Evolutionary conservation across 2,113 vertebrate species (phyloP).

Genomic region (Eurypyga helias): DNA sequence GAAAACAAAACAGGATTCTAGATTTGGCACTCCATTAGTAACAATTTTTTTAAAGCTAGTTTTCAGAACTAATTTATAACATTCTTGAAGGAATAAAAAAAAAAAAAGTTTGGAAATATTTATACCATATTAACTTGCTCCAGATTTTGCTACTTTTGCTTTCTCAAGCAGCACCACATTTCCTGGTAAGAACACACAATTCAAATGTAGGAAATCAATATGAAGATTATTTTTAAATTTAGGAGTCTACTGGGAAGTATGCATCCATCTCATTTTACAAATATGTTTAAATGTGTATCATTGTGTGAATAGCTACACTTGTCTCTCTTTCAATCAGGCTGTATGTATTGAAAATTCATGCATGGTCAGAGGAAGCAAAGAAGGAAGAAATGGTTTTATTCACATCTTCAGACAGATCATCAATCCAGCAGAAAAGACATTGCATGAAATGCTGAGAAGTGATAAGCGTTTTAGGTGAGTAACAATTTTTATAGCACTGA

Average conservation of each 20-base stretch:
- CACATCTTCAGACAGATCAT: constrained; percentile 88
- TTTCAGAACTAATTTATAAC: not conserved
- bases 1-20: not conserved
- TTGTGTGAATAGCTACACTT: not conserved
- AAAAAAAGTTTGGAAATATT: not conserved
- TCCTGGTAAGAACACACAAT: not conserved
- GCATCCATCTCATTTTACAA: not conserved
- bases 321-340: constrained; percentile 77
- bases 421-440: constrained; percentile 83
- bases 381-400: constrained; percentile 93
- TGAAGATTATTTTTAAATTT: not conserved
- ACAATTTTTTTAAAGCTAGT: not conserved
- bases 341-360: constrained; percentile 96
- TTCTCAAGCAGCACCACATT: not conserved
- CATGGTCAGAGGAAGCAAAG: constrained; percentile 93
- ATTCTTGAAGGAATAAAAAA: not conserved
- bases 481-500: not conserved
- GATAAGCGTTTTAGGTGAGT: constrained; percentile 90
- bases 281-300: not conserved
- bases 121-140: not conserved
- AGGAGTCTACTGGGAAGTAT: not conserved
- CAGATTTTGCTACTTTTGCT: not conserved
- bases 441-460: constrained; percentile 84
- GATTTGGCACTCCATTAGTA: not conserved
- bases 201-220: not conserved